Base-by-base conservation (phyloP, 2,113 vertebrate genomes). In the Orcinus orca region DNA sequence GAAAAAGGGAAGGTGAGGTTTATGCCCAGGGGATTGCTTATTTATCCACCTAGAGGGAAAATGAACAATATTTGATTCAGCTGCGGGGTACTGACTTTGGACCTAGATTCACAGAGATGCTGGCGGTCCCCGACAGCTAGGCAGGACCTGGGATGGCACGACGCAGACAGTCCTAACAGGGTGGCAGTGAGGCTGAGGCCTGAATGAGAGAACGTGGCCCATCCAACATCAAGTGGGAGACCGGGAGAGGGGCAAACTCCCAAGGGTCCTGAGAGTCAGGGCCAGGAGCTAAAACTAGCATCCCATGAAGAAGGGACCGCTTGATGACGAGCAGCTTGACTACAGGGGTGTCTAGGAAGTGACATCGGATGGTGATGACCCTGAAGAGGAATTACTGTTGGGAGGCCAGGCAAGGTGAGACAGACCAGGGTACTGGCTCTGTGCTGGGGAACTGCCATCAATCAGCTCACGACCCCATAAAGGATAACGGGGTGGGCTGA, bases 201-300 rank as follows among this genome's bases (percentile, higher is more conserved):
- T 11, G 44, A 65, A 60, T 3, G 5, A 5, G 81, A 65, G 20
- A 73, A n/a, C 0, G 3, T 0, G 62, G 36, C n/a, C n/a, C 14
- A 53, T 4, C 20, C n/a, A 20, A 20, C 8, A 36, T 50, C 33
- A 71, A 31, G 31, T 3, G 63, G 41, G 14, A 26, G 10, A 36
- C n/a, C 25, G 33, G 76, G 6, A 15, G 9, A 85, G 14, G 21
- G 53, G 33, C 21, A 68, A 55, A 33, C 13, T 58, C 79, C 17
- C 4, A 1, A 44, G 62, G 33, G 13, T 26, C 14, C 88, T 73
- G 33, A 26, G 25, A 92, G 73, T 68, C 60, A 13, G 44, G 41
- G 23, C 14, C 4, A 76, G 36, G 23, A 86, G 53, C 36, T 26
- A 36, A 77, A 62, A 67, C 29, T 18, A 74, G 9, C 1, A 3